Percentiles rank a stretch among this genome's conserved stretches.
These are phyloP conservation scores for Holacanthus passer DNA, from an alignment of 2,113 vertebrate species.

Conservation along the genomic window DNA sequence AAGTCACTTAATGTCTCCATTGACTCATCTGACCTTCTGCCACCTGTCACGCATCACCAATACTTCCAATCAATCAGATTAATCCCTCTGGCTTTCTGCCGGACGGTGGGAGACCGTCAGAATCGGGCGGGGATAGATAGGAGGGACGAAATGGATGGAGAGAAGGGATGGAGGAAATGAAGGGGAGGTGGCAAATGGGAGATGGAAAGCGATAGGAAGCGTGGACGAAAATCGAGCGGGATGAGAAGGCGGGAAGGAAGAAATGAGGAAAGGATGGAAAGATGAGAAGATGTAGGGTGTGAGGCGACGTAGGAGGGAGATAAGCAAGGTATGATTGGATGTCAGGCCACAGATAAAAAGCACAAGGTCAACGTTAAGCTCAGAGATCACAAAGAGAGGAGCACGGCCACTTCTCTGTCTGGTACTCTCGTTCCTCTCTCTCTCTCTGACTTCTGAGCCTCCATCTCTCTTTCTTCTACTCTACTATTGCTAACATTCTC, in stretches of 20 bases:
- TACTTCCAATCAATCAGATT: conserved; percentile 63
- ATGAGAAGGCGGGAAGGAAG: conserved; percentile 12
- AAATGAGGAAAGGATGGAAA: conserved; percentile 43
- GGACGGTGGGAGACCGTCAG: neutral
- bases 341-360: conserved; percentile 71
- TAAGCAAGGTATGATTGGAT: conserved; percentile 77
- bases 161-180: conserved; percentile 9
- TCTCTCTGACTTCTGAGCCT: conserved; percentile 28
- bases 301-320: conserved; percentile 54
- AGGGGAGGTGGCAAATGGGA: neutral
- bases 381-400: conserved; percentile 68
- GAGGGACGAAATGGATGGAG: neutral
- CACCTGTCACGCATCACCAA: conserved; percentile 51
- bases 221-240: neutral
- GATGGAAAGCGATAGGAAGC: conserved; percentile 19
- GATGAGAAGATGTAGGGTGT: conserved; percentile 50
- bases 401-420: conserved; percentile 60
- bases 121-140: neutral
- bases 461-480: conserved; percentile 36
- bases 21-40: conserved; percentile 52
- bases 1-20: conserved; percentile 57
- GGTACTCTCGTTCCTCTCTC: neutral
- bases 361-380: conserved; percentile 76
- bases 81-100: conserved; percentile 50
- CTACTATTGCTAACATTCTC: conserved; percentile 18